Percentiles rank a stretch among this genome's conserved stretches.
These are phyloP conservation scores for Trachymyrmex septentrionalis DNA, from an alignment of 1,140 invertebrate genomes.

Conservation along the genomic window DNA sequence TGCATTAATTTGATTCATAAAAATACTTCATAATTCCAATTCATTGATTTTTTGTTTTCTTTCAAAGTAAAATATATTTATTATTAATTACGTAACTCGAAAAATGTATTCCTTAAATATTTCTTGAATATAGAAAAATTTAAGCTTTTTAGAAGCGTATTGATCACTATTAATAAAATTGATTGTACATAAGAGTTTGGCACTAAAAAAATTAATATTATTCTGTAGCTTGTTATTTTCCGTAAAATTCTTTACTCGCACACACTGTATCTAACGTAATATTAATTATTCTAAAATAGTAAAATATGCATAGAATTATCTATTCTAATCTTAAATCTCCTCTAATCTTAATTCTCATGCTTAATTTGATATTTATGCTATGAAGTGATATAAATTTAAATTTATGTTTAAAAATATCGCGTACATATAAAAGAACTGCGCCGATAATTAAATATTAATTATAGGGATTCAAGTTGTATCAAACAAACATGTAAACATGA, in stretches of 20 bases:
- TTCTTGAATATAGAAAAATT: background rate
- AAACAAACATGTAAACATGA: slow-evolving; percentile 15
- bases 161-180: background rate
- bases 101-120: background rate
- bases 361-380: slow-evolving; percentile 22
- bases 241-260: background rate
- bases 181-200: background rate
- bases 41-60: background rate
- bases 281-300: background rate
- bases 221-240: slow-evolving; percentile 8
- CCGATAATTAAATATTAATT: slow-evolving; percentile 40
- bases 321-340: background rate
- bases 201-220: background rate
- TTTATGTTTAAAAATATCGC: slow-evolving; percentile 8
- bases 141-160: background rate
- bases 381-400: background rate
- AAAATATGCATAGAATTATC: background rate
- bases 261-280: background rate
- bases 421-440: background rate
- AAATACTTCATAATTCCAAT: background rate
- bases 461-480: background rate
- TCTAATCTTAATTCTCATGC: background rate
- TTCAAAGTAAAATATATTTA: background rate
- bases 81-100: background rate
- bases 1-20: background rate